Evolutionary conservation across 2,888 invertebrate species (phyloP).

Genomic region (Carcina quercana): DNA sequence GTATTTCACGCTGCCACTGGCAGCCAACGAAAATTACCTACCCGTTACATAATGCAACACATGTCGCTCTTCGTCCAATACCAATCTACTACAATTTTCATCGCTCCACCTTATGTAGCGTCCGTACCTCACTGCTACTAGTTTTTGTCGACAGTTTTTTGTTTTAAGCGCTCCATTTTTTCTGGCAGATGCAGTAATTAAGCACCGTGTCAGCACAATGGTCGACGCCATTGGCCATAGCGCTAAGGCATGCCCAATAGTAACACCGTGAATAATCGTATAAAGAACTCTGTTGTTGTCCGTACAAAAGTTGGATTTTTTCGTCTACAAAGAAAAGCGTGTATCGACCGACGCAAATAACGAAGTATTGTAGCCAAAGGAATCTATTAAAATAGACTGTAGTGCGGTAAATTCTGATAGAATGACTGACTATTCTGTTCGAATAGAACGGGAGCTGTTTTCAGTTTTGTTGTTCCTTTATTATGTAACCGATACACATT

Average conservation of each 20-base stretch:
- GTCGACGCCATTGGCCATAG: constrained; percentile 41
- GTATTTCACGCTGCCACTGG: constrained; percentile 12
- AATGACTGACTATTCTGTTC: constrained; percentile 35
- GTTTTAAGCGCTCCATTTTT: constrained; percentile 36
- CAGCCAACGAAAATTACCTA: constrained; percentile 11
- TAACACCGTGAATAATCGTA: constrained; percentile 38
- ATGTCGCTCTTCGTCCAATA: constrained; percentile 27
- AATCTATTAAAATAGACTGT: constrained; percentile 44
- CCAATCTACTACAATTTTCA: constrained; percentile 57
- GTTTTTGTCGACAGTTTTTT: constrained; percentile 31
- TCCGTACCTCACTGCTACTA: constrained; percentile 23
- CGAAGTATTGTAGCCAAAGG: constrained; percentile 43
- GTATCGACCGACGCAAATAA: constrained; percentile 40
- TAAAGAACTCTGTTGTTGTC: constrained; percentile 39
- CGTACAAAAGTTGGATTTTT: constrained; percentile 40
- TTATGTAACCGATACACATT: constrained; percentile 24
- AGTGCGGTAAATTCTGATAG: constrained; percentile 29
- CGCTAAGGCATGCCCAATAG: constrained; percentile 37
- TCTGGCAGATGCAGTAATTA: constrained; percentile 45
- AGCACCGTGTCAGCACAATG: constrained; percentile 28
- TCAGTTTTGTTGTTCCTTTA: constrained; percentile 28
- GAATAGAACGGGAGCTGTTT: constrained; percentile 28
- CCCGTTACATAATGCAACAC: constrained; percentile 17
- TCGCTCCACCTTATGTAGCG: constrained; percentile 40
- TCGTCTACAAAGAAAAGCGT: constrained; percentile 31